Percentiles rank a stretch among this genome's conserved stretches.
phyloP scores from a whole-genome alignment of 2,113 vertebrate genomes.

The Laterallus jamaicensis region DNA sequence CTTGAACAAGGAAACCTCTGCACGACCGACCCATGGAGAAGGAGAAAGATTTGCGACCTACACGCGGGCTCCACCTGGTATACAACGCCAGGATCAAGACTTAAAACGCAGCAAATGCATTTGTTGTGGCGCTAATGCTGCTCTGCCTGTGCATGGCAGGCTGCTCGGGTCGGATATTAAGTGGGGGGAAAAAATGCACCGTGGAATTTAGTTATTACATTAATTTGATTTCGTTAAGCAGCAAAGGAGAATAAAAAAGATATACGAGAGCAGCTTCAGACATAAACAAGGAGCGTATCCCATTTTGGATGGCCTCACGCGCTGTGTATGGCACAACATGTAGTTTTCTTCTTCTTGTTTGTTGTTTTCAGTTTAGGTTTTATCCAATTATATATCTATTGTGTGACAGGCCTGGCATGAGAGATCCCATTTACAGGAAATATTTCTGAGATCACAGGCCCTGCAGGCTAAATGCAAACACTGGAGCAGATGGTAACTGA shows the following conservation, averaged over 20 bases:
- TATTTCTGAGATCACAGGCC: conserved; percentile 79
- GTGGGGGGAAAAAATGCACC: background rate
- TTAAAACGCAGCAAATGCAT: background rate
- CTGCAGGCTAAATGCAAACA: conserved; percentile 81
- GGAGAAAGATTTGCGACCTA: background rate
- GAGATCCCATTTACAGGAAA: conserved; percentile 80
- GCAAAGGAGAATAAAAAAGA: conserved; percentile 24
- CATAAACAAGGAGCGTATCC: background rate
- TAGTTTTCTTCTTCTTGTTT: conserved; percentile 65
- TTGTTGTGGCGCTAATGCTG: background rate
- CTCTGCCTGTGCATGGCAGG: background rate
- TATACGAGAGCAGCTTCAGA: conserved; percentile 28
- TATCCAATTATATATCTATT: conserved; percentile 77
- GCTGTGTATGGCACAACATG: background rate
- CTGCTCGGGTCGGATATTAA: background rate
- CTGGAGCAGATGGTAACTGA: conserved; percentile 80
- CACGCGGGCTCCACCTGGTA: background rate
- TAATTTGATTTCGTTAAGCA: conserved; percentile 29
- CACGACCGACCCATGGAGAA: fast-evolving
- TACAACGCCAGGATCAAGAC: background rate
- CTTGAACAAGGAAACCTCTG: background rate
- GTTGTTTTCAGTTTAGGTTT: conserved; percentile 76
- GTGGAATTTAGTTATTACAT: conserved; percentile 18
- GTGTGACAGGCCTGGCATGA: conserved; percentile 74
- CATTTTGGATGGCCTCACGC: background rate